Evolutionary conservation across 2,797 vertebrate species (phyloP), one percentile per base, ranked within the genome.

Genomic region (Philypnodon macrostomus): DNA sequence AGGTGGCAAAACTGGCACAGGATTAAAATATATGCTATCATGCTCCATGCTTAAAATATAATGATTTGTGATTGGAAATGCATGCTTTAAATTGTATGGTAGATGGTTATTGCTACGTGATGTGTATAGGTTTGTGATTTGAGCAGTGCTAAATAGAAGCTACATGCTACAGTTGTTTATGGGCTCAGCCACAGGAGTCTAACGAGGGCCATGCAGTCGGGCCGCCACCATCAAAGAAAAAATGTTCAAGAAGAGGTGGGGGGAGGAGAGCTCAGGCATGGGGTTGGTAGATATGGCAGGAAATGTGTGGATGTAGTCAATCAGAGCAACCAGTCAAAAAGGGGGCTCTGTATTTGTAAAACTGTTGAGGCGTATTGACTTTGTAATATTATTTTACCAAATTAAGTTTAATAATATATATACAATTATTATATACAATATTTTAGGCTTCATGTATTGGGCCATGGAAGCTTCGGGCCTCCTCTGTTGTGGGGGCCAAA

Each of bases 141-240:
- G 45, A 39, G 53, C 23, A 21, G 53, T 71, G 62, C 60, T 44
- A 31, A 68, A 53, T 56, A 42, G 61, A 48, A 61, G 62, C 65
- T 7, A 35, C 75, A 59, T 24, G 19, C 67, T 65, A 66, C 62
- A 72, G 78, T 75, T 79, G 75, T 84, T 86, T 84, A 84, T 60
- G 45, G 62, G 58, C 68, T 68, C 61, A 70, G 80, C 83, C 74
- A 8, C 82, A 83, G 72, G 77, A 84, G 60, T 67, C 74, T 81
- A 85, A 83, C 61, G 71, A 83, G 74, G 69, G 60, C 67, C 70
- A 71, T 60, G 54, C 75, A 79, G 76, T 62, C 51, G 12, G 64
- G 55, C 60, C 79, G n/a, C n/a, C n/a, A n/a, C n/a, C n/a, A n/a
- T n/a, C n/a, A n/a, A n/a, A n/a, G n/a, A n/a, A n/a, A n/a, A n/a